A percentile compares a stretch with the other conserved stretches of the same genome.
Conservation (phyloP, 2,888 invertebrate species). For the Brachylomia viminalis region DNA sequence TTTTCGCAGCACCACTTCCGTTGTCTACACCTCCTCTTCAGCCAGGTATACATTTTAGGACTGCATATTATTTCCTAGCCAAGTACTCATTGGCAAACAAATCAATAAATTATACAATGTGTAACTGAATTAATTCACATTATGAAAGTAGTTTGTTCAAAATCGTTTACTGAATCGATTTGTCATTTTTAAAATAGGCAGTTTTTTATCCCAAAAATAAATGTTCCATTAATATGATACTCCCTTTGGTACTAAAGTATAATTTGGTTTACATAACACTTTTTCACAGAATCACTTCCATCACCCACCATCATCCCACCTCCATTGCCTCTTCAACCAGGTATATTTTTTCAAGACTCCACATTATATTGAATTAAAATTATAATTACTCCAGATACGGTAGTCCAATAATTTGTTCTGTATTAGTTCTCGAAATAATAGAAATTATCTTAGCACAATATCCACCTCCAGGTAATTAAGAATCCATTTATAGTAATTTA, state of each 20-base stretch:
- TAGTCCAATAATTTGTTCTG: neutral
- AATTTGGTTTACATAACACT: neutral
- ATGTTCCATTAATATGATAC: neutral
- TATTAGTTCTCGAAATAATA: slow-evolving; percentile 7
- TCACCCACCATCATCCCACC: neutral
- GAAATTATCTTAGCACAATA: neutral
- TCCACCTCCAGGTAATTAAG: neutral
- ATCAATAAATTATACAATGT: neutral
- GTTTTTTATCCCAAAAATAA: no score
- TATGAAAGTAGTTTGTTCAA: no score
- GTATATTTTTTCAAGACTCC: neutral
- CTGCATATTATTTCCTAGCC: neutral
- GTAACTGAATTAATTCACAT: no score
- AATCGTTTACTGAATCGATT: no score
- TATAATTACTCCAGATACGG: neutral
- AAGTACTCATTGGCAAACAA: neutral
- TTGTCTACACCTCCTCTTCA: neutral
- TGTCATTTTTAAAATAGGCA: no score
- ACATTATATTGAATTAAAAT: no score
- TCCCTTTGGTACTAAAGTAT: neutral
- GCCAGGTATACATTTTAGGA: slow-evolving; percentile 3
- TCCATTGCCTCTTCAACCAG: neutral
- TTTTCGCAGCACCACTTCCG: neutral
- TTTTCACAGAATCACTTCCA: neutral
- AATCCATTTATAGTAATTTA: neutral